Percentiles rank a stretch among this genome's conserved stretches.
Evolutionary conservation across 1,140 invertebrate genomes (phyloP).

Genomic region (Drosophila pruinosa): DNA sequence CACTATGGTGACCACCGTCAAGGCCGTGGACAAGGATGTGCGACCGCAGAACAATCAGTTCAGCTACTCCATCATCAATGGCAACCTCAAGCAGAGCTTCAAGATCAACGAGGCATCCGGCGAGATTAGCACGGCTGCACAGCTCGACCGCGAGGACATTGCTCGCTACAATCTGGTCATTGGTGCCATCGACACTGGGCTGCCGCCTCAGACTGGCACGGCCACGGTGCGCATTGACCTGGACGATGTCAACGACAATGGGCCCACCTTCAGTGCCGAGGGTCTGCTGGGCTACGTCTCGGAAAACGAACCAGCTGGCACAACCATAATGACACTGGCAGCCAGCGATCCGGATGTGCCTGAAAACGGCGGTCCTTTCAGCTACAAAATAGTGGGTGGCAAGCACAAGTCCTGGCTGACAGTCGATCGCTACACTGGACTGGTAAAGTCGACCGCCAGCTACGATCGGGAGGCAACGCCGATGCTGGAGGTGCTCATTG

Average conservation of each 20-base stretch:
- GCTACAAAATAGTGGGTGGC: conserved; percentile 90
- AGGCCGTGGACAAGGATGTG: conserved; percentile 95
- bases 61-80: conserved; percentile 93
- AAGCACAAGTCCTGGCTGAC: conserved; percentile 86
- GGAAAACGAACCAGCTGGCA: conserved; percentile 94
- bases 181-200: conserved; percentile 94
- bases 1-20: conserved; percentile 90
- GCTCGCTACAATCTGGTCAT: conserved; percentile 91
- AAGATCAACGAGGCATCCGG: conserved; percentile 94
- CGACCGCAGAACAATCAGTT: conserved; percentile 96
- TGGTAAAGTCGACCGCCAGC: conserved; percentile 89
- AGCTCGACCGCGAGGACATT: conserved; percentile 92
- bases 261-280: conserved; percentile 90
- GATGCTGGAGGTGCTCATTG: conserved; percentile 89
- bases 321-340: conserved; percentile 91
- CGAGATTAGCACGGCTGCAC: conserved; percentile 89
- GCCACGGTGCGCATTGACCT: conserved; percentile 88
- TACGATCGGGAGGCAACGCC: conserved; percentile 93
- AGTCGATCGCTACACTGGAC: conserved; percentile 89
- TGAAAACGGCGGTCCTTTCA: conserved; percentile 96
- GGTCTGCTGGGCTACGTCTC: conserved; percentile 89
- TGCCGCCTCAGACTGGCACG: conserved; percentile 94
- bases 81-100: conserved; percentile 92
- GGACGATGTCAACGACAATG: conserved; percentile 96
- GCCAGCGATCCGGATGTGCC: conserved; percentile 95